Percentiles rank a stretch among this genome's conserved stretches.
These are phyloP conservation scores for Tragelaphus eurycerus DNA, from an alignment of 2,797 vertebrate species.

Conservation along the genomic window DNA sequence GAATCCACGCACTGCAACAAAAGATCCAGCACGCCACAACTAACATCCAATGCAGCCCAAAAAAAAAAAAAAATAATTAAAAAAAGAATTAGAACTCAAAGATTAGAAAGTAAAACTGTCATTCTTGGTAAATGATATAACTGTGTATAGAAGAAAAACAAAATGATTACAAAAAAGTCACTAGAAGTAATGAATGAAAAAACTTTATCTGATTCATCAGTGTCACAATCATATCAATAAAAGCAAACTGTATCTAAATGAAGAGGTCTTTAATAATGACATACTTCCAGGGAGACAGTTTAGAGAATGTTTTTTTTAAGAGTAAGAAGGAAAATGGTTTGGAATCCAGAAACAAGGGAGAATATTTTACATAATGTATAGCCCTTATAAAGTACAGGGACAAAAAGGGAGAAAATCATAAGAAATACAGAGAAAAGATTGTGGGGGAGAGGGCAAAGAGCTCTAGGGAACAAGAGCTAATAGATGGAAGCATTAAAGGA, in stretches of 20 bases:
- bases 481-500: background rate
- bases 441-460: background rate
- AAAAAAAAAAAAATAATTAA: background rate
- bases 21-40: background rate
- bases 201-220: background rate
- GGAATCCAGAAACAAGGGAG: background rate
- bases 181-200: constrained; percentile 16
- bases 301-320: constrained; percentile 9
- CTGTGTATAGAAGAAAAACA: background rate
- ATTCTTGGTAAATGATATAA: constrained; percentile 31
- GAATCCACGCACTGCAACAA: background rate
- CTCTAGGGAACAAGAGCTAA: background rate
- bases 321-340: constrained; percentile 2
- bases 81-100: background rate
- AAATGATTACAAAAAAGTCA: constrained; percentile 22
- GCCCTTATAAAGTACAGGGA: background rate
- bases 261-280: background rate
- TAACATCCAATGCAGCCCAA: background rate
- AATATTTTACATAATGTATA: constrained; percentile 26
- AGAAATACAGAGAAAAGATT: background rate
- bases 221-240: background rate
- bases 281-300: background rate
- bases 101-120: background rate
- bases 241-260: background rate
- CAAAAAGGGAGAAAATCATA: background rate